Conservation (phyloP, 37 sponge, comb jelly and placozoan genomes). For the Eunapius fragilis region DNA sequence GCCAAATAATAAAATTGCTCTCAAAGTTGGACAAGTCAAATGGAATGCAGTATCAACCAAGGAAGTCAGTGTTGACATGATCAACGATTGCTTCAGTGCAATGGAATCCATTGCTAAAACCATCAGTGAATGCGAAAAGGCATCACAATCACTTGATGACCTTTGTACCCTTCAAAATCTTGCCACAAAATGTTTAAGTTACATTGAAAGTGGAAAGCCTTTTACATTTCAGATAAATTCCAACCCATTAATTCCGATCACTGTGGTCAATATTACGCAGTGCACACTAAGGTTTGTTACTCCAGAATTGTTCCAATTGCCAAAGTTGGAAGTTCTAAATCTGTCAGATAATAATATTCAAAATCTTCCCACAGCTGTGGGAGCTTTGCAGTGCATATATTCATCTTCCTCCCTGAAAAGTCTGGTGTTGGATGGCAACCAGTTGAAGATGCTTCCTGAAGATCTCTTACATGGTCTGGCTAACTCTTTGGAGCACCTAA, state of each 20-base stretch:
- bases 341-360: slow-evolving; percentile 39
- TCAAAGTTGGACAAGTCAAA: not conserved
- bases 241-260: slow-evolving; percentile 19
- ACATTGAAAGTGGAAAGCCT: slow-evolving; percentile 5
- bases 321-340: slow-evolving; percentile 45
- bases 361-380: slow-evolving; percentile 28
- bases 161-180: slow-evolving; percentile 8
- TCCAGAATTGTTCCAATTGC: slow-evolving; percentile 65
- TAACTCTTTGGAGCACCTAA: slow-evolving; percentile 41
- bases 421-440: slow-evolving; percentile 57
- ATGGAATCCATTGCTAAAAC: slow-evolving; percentile 27
- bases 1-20: not conserved
- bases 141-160: not conserved
- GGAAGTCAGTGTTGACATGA: slow-evolving; percentile 11
- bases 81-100: slow-evolving; percentile 33
- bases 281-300: slow-evolving; percentile 43
- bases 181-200: slow-evolving; percentile 35
- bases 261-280: slow-evolving; percentile 41
- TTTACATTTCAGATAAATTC: not conserved
- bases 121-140: not conserved
- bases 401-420: not conserved
- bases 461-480: slow-evolving; percentile 36
- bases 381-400: slow-evolving; percentile 19
- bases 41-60: slow-evolving; percentile 39
- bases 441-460: slow-evolving; percentile 50